These are phyloP conservation scores for Fundulus diaphanus DNA, from an alignment of 2,797 vertebrate genomes.

Conservation along the genomic window DNA sequence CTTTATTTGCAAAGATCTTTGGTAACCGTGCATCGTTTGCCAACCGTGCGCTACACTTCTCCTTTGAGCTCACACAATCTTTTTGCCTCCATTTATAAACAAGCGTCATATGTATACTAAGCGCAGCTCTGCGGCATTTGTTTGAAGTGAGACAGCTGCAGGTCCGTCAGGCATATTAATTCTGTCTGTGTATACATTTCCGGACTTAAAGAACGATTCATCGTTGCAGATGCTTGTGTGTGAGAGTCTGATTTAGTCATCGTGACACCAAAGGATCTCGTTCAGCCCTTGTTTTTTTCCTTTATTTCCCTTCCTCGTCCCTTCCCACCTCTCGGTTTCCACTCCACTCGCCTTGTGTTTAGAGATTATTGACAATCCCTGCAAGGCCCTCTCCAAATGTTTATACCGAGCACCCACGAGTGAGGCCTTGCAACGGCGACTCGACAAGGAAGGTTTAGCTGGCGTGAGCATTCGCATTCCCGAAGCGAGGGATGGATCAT, in stretches of 20 bases:
- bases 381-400: constrained; percentile 63
- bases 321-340: constrained; percentile 47
- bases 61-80: background rate
- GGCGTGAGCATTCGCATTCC: constrained; percentile 17
- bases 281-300: constrained; percentile 16
- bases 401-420: constrained; percentile 49
- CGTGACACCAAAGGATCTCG: constrained; percentile 12
- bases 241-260: background rate
- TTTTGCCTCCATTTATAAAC: constrained; percentile 47
- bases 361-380: constrained; percentile 56
- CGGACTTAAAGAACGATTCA: constrained; percentile 1
- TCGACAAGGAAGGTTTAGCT: constrained; percentile 2
- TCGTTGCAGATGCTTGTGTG: background rate
- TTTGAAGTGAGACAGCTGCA: constrained; percentile 65
- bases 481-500: constrained; percentile 20
- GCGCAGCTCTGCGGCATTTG: constrained; percentile 46
- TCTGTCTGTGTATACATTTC: constrained; percentile 8
- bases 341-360: constrained; percentile 53
- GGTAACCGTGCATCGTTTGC: background rate
- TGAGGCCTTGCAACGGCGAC: constrained; percentile 2
- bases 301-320: constrained; percentile 10
- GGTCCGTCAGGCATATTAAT: constrained; percentile 11
- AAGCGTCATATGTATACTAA: constrained; percentile 45
- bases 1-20: background rate
- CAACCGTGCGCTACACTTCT: background rate